Evolutionary conservation across 2,888 invertebrate genomes (phyloP).

Genomic region (Trachelus tabidus): DNA sequence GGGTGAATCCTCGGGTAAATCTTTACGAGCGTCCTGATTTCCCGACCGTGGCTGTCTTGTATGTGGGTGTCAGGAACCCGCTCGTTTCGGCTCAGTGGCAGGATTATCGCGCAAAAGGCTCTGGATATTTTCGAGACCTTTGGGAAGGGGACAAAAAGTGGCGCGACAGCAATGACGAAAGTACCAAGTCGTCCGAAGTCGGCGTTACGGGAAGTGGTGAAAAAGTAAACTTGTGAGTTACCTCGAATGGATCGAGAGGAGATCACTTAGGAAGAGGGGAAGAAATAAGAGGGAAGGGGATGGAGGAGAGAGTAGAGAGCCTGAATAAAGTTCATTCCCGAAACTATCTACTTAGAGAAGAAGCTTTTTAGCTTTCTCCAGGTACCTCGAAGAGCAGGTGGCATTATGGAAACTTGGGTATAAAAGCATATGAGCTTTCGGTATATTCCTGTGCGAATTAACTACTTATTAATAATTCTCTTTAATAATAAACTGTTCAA

Average conservation of each 20-base stretch:
- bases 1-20: neutral
- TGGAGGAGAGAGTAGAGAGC: too few species aligned
- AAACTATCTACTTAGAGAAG: neutral
- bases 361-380: neutral
- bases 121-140: neutral
- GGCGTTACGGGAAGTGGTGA: neutral
- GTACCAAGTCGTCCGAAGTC: neutral
- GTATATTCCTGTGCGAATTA: neutral
- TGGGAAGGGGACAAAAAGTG: neutral
- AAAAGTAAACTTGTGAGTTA: neutral
- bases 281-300: neutral
- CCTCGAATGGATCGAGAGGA: neutral
- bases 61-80: neutral
- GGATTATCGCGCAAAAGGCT: neutral
- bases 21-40: neutral
- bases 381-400: neutral
- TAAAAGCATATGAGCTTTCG: neutral
- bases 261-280: neutral
- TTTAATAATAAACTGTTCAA: too few species aligned
- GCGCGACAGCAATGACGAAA: neutral
- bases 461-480: too few species aligned
- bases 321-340: neutral
- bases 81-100: neutral
- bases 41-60: neutral
- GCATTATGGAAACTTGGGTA: neutral